phyloP scores from a whole-genome alignment of 2,113 vertebrate species.

The Benitochromis conjunctus region DNA sequence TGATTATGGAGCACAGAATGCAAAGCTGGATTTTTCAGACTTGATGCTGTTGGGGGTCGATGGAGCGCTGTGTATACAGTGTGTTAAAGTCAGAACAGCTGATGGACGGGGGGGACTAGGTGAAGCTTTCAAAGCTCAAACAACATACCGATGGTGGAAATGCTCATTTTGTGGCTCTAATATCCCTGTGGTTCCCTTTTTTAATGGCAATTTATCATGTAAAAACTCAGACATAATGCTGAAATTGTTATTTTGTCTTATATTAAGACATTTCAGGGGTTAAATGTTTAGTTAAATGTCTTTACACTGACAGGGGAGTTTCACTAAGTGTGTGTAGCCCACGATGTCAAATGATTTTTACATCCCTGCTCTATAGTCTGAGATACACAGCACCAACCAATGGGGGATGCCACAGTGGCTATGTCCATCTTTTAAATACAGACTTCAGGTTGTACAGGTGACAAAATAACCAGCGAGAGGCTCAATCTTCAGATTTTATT shows the following conservation, averaged over 20 bases:
- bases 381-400: background rate
- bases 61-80: accelerated
- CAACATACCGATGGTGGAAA: background rate
- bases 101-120: accelerated
- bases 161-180: background rate
- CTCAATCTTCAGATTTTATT: constrained; percentile 58
- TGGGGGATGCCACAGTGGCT: background rate
- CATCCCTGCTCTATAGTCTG: background rate
- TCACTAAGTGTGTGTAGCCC: background rate
- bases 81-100: accelerated
- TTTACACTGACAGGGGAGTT: too few relatives aligned
- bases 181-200: background rate
- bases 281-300: background rate
- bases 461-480: background rate
- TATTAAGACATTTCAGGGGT: background rate
- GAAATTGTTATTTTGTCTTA: background rate
- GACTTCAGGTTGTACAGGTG: background rate
- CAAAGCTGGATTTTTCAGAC: background rate
- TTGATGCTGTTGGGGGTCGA: background rate
- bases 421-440: background rate
- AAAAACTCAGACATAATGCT: accelerated
- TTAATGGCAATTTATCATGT: too few relatives aligned
- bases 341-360: background rate
- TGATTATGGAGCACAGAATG: background rate
- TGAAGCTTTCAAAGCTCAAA: accelerated